Evolutionary conservation across 1,140 invertebrate genomes (phyloP).

Genomic region (Calosoma granatense): DNA sequence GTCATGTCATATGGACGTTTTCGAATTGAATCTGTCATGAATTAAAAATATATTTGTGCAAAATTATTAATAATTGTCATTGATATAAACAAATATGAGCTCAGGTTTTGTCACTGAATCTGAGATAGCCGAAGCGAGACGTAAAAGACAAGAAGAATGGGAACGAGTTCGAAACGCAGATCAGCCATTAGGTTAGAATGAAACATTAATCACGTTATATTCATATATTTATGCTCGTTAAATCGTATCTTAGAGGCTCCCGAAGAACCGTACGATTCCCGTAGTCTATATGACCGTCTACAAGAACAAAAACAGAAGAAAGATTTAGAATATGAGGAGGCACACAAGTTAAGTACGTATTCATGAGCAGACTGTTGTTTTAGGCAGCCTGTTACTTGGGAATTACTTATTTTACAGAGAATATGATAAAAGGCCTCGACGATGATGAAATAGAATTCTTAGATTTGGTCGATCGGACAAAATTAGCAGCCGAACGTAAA

Average conservation of each 20-base stretch:
- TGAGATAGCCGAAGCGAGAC: constrained; percentile 69
- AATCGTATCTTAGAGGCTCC: constrained; percentile 57
- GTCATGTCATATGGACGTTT: too few species aligned
- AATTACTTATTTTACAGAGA: constrained; percentile 51
- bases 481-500: constrained; percentile 70
- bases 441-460: constrained; percentile 92
- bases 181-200: constrained; percentile 67
- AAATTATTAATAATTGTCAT: too few species aligned
- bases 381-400: background rate
- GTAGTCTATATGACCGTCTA: constrained; percentile 78
- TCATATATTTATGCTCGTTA: background rate
- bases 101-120: constrained; percentile 80
- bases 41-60: too few species aligned
- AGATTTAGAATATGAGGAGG: constrained; percentile 89
- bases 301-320: constrained; percentile 86
- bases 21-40: too few species aligned
- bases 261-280: constrained; percentile 68
- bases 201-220: constrained; percentile 1
- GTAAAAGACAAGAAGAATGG: constrained; percentile 85
- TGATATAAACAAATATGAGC: constrained; percentile 54
- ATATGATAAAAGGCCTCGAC: constrained; percentile 89
- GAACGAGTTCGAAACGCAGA: constrained; percentile 80
- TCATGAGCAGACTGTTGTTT: constrained; percentile 12
- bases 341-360: constrained; percentile 78
- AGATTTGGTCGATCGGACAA: constrained; percentile 76